Evolutionary conservation across 2,797 vertebrate genomes (phyloP), one percentile per base, ranked within the genome.

Genomic region (Lophius americanus): DNA sequence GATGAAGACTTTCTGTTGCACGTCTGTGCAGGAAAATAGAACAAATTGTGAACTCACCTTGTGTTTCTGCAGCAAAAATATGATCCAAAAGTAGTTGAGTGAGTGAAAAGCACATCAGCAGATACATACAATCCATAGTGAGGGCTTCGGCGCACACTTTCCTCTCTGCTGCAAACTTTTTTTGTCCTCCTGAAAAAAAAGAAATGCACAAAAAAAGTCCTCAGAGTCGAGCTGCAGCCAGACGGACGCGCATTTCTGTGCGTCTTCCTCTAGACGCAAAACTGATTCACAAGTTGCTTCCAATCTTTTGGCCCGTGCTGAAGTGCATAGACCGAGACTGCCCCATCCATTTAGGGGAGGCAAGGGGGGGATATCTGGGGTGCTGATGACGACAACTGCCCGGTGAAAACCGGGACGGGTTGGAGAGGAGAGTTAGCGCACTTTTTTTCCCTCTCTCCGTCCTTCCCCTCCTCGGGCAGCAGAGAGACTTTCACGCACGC

Each of bases 51-150:
- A 47, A 84, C 92, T 93, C 84, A 95, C 94, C 93, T 57, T 92
- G 81, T 49, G 86, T 81, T 76, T 91, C 78, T 85, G 91, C 91
- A 76, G 91, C 83, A 61, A 85, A 78, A 81, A 85, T 85, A 70
- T 70, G 83, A 57, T 92, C 92, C 87, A 93, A 61, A 81, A 91
- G 79, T 52, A 93, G 10, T 6, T 85, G 87, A 79, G 44, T 83
- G 72, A 92, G 73, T 65, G 86, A 91, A 82, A 91, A 91, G 89
- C 76, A 93, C 84, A 94, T 73, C n/a, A 92, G 78, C 73, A 94
- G 84, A 92, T 90, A 88, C 70, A 91, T 81, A 87, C 85, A 93
- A 86, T 93, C 92, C 94, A 95, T 94, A 81, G 85, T 86, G 89
- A 89, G 75, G 53, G 63, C 69, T 82, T 78, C 73, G 79, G 74